Conservation (phyloP, 2,797 vertebrate genomes). For the Petrocephalus schoutedeni region DNA sequence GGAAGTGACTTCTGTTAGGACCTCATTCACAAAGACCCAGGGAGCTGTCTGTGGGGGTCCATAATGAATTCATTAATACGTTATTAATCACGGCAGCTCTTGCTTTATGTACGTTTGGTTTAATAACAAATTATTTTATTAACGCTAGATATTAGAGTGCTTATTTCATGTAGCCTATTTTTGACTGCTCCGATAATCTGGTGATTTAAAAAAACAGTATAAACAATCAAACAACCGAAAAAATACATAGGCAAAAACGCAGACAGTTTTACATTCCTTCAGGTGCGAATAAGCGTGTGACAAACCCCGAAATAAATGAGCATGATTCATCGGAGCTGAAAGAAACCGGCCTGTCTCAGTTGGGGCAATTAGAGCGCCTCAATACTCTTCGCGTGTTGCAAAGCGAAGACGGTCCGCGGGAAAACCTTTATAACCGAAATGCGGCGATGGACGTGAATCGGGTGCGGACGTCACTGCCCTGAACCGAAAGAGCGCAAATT, state of each 20-base stretch:
- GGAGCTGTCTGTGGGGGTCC: slow-evolving; percentile 11
- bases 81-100: neutral
- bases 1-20: slow-evolving; percentile 5
- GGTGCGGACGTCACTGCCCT: neutral
- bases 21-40: slow-evolving; percentile 16
- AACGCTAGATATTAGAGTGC: neutral
- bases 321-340: neutral
- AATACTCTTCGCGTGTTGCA: neutral
- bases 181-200: neutral
- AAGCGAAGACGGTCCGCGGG: neutral
- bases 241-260: neutral
- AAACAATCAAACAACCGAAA: neutral
- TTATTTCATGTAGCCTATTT: neutral
- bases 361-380: neutral
- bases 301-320: neutral
- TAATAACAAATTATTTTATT: slow-evolving; percentile 9
- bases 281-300: neutral
- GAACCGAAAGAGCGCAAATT: neutral
- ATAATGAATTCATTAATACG: slow-evolving; percentile 17
- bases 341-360: neutral
- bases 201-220: neutral
- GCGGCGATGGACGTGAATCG: neutral
- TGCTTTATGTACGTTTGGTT: slow-evolving; percentile 1
- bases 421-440: neutral
- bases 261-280: neutral